A percentile compares a stretch with the other conserved stretches of the same genome.
These are phyloP conservation scores for Pycnonotus jocosus DNA, from an alignment of 2,113 vertebrate genomes.

Conservation along the genomic window DNA sequence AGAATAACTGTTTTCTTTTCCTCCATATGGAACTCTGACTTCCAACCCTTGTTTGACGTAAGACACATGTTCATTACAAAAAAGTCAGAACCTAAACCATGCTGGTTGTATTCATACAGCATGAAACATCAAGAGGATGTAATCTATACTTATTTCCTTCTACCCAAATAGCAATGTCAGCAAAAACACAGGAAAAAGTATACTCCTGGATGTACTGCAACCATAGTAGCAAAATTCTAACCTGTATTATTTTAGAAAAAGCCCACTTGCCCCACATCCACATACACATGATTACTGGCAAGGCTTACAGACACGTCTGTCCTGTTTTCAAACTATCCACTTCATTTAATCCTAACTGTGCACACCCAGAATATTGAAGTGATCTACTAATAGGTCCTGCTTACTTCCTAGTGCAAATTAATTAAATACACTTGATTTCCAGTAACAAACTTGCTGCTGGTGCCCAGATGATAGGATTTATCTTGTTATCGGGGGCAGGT, in stretches of 20 bases:
- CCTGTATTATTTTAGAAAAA: not conserved
- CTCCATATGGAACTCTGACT: not conserved
- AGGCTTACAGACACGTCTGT: not conserved
- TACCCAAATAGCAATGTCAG: not conserved
- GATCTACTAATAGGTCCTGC: not conserved
- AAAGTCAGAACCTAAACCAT: not conserved
- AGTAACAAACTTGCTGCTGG: not conserved
- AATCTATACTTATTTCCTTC: not conserved
- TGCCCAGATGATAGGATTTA: not conserved
- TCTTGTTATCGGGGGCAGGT: fast-evolving
- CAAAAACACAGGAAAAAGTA: not conserved
- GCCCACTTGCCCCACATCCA: not conserved
- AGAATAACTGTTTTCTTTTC: not conserved
- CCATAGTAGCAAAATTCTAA: not conserved
- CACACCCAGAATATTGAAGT: not conserved
- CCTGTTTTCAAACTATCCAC: not conserved
- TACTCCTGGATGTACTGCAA: not conserved
- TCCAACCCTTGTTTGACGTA: not conserved
- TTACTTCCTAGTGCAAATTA: not conserved
- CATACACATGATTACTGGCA: not conserved
- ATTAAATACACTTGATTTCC: not conserved
- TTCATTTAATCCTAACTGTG: not conserved
- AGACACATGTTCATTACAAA: not conserved
- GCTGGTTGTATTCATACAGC: not conserved
- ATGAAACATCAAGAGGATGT: not conserved